Conservation (phyloP, 2,797 vertebrate genomes). For the Phrynocephalus vlangalii region DNA sequence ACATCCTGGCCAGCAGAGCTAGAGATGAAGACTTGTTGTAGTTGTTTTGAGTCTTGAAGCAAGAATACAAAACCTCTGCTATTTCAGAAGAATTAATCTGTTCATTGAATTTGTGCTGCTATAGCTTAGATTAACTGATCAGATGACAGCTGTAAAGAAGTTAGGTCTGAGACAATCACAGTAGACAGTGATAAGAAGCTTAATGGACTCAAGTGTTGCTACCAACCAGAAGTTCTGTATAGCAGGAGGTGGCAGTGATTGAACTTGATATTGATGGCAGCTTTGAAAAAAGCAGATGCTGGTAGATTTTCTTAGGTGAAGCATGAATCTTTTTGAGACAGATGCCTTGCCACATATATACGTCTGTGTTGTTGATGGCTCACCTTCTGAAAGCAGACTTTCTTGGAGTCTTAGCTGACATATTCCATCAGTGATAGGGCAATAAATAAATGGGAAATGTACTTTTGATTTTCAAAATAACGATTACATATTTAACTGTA, state of each 20-base stretch:
- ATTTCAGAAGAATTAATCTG: slow-evolving; percentile 41
- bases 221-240: slow-evolving; percentile 59
- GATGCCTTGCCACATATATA: slow-evolving; percentile 57
- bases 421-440: not conserved
- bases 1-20: too few relatives aligned
- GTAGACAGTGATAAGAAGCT: slow-evolving; percentile 65
- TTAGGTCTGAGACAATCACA: slow-evolving; percentile 61
- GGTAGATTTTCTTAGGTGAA: slow-evolving; percentile 38
- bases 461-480: not conserved
- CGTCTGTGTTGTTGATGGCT: slow-evolving; percentile 53
- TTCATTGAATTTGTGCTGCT: slow-evolving; percentile 45
- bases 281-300: slow-evolving; percentile 56
- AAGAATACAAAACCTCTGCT: slow-evolving; percentile 30
- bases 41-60: slow-evolving; percentile 4
- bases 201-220: slow-evolving; percentile 66
- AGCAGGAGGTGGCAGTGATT: slow-evolving; percentile 60
- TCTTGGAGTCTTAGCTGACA: slow-evolving; percentile 44
- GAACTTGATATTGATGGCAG: slow-evolving; percentile 58
- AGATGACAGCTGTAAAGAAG: slow-evolving; percentile 62
- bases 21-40: too few relatives aligned
- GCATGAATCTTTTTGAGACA: slow-evolving; percentile 59
- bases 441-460: slow-evolving; percentile 28
- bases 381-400: slow-evolving; percentile 61
- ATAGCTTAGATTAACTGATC: slow-evolving; percentile 54
- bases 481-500: not conserved